Percentiles rank a stretch among this genome's conserved stretches.
phyloP scores from a whole-genome alignment of 2,113 vertebrate genomes.

The Falcunculus frontatus region DNA sequence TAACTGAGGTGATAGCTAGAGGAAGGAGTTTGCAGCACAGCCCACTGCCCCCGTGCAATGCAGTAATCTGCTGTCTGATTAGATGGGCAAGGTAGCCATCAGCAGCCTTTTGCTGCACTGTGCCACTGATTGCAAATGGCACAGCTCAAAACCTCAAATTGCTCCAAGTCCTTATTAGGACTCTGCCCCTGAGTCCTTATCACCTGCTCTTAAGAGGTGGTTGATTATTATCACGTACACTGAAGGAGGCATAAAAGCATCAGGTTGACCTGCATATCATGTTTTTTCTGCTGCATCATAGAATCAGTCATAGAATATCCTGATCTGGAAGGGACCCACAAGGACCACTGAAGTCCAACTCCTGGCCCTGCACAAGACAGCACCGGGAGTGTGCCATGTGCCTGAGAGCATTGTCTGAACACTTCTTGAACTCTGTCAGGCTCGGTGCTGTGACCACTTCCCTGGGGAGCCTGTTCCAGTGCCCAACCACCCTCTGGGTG shows the following conservation, averaged over 20 bases:
- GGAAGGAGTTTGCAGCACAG: background rate
- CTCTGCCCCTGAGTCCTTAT: background rate
- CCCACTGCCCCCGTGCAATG: accelerated
- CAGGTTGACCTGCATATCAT: accelerated
- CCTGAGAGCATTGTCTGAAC: background rate
- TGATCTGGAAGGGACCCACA: background rate
- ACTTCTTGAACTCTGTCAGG: background rate
- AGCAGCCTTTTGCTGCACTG: background rate
- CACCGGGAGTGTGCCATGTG: too few species aligned
- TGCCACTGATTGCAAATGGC: background rate
- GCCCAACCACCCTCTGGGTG: background rate
- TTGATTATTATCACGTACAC: background rate
- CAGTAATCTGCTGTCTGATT: background rate
- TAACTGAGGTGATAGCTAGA: background rate
- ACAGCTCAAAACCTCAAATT: background rate
- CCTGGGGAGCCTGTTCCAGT: background rate
- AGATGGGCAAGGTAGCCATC: background rate
- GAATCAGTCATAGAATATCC: background rate
- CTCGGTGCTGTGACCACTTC: background rate
- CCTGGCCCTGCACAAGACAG: background rate
- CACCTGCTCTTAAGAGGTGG: background rate
- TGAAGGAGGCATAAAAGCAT: background rate
- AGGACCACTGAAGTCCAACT: background rate
- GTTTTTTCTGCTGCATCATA: background rate
- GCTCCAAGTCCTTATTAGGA: too few species aligned